A percentile compares a stretch with the other conserved stretches of the same genome.
Conservation (phyloP, 1,140 invertebrate species). For the Temnothorax longispinosus region DNA sequence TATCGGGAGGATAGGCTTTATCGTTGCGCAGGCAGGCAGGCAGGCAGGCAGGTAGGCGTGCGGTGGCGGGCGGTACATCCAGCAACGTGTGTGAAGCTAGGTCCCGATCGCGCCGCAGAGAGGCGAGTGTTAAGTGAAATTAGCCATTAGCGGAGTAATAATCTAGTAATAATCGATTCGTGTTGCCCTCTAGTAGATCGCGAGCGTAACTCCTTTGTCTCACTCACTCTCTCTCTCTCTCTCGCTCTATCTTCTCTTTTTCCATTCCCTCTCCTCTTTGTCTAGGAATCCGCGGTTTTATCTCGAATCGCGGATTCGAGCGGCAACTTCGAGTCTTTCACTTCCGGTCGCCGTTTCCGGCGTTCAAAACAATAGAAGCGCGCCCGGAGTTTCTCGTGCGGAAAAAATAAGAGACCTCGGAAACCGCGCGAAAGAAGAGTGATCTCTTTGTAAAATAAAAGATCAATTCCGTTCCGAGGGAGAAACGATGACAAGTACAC, state of each 20-base stretch:
- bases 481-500: not conserved
- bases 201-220: slow-evolving; percentile 42
- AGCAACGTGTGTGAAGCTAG: slow-evolving; percentile 26
- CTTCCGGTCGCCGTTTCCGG: not conserved
- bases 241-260: not conserved
- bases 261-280: not conserved
- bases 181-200: slow-evolving; percentile 70
- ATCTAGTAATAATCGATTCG: slow-evolving; percentile 67
- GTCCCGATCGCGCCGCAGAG: slow-evolving; percentile 37
- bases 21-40: not conserved
- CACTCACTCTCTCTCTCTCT: not conserved
- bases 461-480: not conserved
- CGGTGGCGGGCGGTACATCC: not conserved
- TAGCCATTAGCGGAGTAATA: slow-evolving; percentile 66
- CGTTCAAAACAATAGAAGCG: not conserved
- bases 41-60: not conserved
- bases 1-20: not conserved
- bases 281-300: slow-evolving; percentile 12
- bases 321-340: not conserved
- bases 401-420: not conserved
- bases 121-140: slow-evolving; percentile 71
- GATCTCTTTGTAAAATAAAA: not conserved
- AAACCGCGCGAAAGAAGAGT: not conserved
- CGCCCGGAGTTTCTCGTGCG: not conserved
- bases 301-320: slow-evolving; percentile 13